These are phyloP conservation scores for Drosophila virilis DNA, from an alignment of 1,140 invertebrate genomes.

Conservation along the genomic window DNA sequence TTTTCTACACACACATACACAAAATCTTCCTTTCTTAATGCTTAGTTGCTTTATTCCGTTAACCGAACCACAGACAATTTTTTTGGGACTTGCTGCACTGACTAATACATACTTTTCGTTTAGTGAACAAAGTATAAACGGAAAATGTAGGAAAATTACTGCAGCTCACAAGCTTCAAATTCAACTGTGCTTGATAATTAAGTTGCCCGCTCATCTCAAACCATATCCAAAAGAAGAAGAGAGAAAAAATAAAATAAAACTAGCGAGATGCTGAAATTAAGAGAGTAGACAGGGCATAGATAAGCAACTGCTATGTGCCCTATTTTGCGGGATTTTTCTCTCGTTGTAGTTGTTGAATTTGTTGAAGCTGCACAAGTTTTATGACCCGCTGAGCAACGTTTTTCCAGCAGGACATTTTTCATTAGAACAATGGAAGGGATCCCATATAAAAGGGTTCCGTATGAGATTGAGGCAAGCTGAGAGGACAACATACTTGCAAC, in stretches of 20 bases:
- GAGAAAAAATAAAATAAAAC: not conserved
- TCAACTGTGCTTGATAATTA: constrained; percentile 56
- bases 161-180: not conserved
- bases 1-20: too few relatives aligned
- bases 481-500: not conserved
- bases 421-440: not conserved
- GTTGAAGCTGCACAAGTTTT: constrained; percentile 5
- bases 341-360: constrained; percentile 40
- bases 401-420: constrained; percentile 1
- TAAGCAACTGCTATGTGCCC: constrained; percentile 69
- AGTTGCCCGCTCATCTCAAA: constrained; percentile 42
- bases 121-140: not conserved
- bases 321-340: constrained; percentile 52
- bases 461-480: not conserved
- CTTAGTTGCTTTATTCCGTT: too few relatives aligned
- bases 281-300: constrained; percentile 76
- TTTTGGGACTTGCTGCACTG: too few relatives aligned
- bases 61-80: too few relatives aligned
- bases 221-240: not conserved
- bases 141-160: not conserved
- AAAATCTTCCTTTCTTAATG: too few relatives aligned
- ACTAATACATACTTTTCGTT: too few relatives aligned
- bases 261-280: constrained; percentile 58
- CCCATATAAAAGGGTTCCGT: not conserved
- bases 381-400: not conserved